These are phyloP conservation scores for Anomalospiza imberbis DNA, from an alignment of 2,797 vertebrate species.

Conservation along the genomic window DNA sequence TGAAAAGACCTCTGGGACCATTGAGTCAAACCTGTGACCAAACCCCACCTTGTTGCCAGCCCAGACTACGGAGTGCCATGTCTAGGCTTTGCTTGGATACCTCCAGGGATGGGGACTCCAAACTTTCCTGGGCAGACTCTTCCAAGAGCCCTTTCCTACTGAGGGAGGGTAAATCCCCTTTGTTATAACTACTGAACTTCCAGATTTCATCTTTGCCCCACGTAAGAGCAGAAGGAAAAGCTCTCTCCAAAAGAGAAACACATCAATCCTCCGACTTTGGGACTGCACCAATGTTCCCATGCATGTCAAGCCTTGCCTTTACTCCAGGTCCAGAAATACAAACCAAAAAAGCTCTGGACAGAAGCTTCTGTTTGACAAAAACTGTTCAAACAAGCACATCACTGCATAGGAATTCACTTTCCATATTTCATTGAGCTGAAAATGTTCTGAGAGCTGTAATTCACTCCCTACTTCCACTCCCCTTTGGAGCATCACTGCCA, in stretches of 20 bases:
- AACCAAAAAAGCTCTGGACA: not conserved
- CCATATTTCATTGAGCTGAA: not conserved
- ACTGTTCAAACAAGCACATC: not conserved
- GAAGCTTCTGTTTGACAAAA: not conserved
- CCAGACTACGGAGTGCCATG: not conserved
- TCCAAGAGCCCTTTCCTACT: not conserved
- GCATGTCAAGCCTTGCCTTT: not conserved
- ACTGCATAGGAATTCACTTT: not conserved
- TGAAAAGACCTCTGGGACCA: not conserved
- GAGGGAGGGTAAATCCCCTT: not conserved
- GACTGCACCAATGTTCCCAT: not conserved
- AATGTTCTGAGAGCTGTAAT: not conserved
- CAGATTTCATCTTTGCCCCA: not conserved
- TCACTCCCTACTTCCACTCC: not conserved
- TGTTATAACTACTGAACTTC: not conserved
- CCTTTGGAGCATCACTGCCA: not conserved
- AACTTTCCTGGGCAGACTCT: no score
- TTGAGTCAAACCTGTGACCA: fast-evolving
- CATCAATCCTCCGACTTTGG: fast-evolving
- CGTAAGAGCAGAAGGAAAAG: not conserved
- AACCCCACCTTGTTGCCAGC: not conserved
- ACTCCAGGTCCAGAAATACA: not conserved
- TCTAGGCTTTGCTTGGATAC: not conserved
- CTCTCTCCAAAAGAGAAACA: not conserved
- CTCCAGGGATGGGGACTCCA: not conserved